Conservation (phyloP, 1,140 invertebrate species). For the Diploscapter pachys region DNA sequence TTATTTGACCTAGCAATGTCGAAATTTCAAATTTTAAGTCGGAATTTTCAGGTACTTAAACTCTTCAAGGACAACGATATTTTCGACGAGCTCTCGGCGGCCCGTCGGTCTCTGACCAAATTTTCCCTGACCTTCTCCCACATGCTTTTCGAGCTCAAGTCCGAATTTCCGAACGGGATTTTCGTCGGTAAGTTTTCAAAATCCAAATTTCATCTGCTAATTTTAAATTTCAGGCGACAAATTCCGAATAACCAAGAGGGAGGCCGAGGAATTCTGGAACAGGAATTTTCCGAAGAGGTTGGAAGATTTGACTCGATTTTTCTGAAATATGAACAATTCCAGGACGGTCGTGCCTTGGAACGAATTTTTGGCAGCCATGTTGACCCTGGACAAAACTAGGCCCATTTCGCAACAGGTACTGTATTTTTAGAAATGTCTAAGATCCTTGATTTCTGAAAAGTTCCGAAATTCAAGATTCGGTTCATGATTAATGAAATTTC, state of each 20-base stretch:
- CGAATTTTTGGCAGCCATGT: background rate
- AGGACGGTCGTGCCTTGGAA: conserved; percentile 1
- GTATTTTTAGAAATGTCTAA: no score
- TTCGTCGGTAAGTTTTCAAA: conserved; percentile 68
- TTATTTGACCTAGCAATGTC: no score
- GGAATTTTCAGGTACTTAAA: conserved; percentile 48
- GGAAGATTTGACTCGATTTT: background rate
- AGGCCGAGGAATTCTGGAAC: conserved; percentile 98
- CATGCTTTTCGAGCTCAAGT: conserved; percentile 97
- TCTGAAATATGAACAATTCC: background rate
- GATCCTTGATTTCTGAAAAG: no score
- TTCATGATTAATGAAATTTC: no score
- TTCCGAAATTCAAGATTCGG: no score
- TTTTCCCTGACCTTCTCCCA: conserved; percentile 97
- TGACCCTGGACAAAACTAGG: no score
- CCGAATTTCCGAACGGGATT: conserved; percentile 87
- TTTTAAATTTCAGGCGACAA: conserved; percentile 71
- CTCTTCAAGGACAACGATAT: conserved; percentile 97
- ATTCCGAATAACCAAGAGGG: conserved; percentile 96
- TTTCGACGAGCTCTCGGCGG: conserved; percentile 94
- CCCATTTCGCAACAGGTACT: no score
- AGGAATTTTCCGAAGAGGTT: conserved; percentile 74
- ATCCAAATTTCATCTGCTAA: background rate
- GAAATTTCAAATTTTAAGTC: no score
- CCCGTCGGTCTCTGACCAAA: conserved; percentile 91